Evolutionary conservation across 2,797 vertebrate genomes (phyloP).

Genomic region (Glyptemys insculpta): DNA sequence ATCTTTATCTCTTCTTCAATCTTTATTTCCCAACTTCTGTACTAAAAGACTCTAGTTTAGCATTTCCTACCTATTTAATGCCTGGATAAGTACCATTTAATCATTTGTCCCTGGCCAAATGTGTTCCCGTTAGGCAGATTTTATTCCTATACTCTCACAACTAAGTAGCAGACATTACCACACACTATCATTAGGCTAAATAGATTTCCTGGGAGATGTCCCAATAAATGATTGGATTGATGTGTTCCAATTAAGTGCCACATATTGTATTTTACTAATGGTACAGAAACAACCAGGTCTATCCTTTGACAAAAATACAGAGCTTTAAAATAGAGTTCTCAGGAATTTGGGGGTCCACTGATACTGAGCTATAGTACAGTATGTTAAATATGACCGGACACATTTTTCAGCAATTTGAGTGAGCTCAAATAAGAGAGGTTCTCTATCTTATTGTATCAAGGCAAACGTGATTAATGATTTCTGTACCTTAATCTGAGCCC

Average conservation of each 20-base stretch:
- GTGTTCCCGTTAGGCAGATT: slow-evolving; percentile 11
- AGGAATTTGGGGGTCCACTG: background rate
- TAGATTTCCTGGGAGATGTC: background rate
- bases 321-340: background rate
- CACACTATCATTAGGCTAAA: background rate
- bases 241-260: background rate
- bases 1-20: background rate
- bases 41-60: background rate
- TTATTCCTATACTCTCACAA: background rate
- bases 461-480: background rate
- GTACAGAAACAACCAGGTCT: background rate
- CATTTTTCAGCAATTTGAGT: background rate
- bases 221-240: background rate
- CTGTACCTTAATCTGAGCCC: slow-evolving; percentile 22
- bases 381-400: background rate
- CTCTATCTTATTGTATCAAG: background rate
- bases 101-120: background rate
- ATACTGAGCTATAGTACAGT: background rate
- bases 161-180: background rate
- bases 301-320: background rate
- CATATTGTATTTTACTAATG: background rate
- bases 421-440: background rate
- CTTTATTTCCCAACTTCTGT: background rate
- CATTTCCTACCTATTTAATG: background rate
- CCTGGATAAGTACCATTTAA: slow-evolving; percentile 5